Base-by-base conservation (phyloP, 2,113 vertebrate genomes). In the Sitta europaea region DNA sequence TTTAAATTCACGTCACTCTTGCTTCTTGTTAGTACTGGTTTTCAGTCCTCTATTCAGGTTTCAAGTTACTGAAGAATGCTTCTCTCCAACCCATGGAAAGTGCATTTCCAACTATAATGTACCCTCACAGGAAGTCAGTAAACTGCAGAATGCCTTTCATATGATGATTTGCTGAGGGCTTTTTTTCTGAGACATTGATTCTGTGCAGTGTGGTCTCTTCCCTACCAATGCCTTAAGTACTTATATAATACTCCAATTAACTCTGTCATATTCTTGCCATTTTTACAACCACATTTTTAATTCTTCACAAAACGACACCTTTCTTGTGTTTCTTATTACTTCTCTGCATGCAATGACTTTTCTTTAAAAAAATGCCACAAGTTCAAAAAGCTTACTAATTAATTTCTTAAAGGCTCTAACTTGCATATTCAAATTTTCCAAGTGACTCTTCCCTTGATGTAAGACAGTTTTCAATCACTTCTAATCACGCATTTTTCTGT, bases 401-500 rank as follows among this genome's bases (percentile, higher is more conserved):
- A 70, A 74, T 85, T 93, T 71, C 66, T 71, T 68, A 42, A 65
- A 82, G 61, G 38, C 33, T 90, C 65, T 78, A 71, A 72, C 57
- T 65, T 33, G 23, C 8, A 12, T 87, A 89, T 91, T 90, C 38
- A 79, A 31, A 78, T 58, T 92, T 92, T 87, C 88, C 48, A 84
- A 81, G 65, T 71, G 72, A 86, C 38, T 67, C 54, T 65, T 82
- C 81, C 43, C 76, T 67, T 86, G 70, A 38, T 58, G 25, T 54
- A 88, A 72, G 42, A 48, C 33, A 88, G 74, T 83, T 94, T 85
- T 94, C 87, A 88, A 77, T 83, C 85, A 94, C 74, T 76, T 47
- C 35, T 90, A 93, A 90, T 88, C 36, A 92, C 0, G 0, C 13
- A 66, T 82, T 91, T 94, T 95, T 76, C 84, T 93, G 19, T 79